phyloP scores from a whole-genome alignment of 2,797 vertebrate genomes.

The Oreortyx pictus region DNA sequence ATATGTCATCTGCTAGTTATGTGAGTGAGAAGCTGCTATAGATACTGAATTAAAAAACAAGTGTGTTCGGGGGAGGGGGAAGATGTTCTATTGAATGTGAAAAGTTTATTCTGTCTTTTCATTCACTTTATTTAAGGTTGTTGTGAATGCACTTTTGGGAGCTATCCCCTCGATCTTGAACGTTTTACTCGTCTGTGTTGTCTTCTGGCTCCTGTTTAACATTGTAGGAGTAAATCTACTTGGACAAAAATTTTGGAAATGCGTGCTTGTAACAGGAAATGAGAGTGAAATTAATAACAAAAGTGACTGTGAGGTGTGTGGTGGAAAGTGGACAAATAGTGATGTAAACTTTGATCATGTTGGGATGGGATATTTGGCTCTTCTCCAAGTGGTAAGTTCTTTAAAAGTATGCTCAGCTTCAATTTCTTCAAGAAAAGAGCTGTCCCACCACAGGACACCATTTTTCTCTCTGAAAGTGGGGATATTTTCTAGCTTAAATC shows the following conservation, averaged over 20 bases:
- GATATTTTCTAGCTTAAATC: not conserved
- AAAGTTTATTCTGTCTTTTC: not conserved
- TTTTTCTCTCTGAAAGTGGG: not conserved
- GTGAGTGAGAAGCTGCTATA: not conserved
- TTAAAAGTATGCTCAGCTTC: not conserved
- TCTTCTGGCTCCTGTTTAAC: constrained; percentile 83
- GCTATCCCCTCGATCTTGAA: constrained; percentile 82
- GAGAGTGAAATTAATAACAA: accelerated
- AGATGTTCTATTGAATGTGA: not conserved
- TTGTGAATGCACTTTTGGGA: constrained; percentile 79
- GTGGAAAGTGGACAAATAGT: constrained; percentile 31
- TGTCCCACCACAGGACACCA: not conserved
- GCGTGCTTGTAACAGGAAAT: not conserved
- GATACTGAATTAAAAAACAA: not conserved
- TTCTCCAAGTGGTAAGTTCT: constrained; percentile 80
- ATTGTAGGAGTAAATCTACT: constrained; percentile 77
- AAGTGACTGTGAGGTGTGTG: accelerated
- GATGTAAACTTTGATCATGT: constrained; percentile 80
- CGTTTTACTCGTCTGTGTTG: constrained; percentile 80
- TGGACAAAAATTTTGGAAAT: constrained; percentile 71
- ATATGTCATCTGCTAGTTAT: not conserved
- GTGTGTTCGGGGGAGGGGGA: not conserved
- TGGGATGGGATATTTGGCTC: constrained; percentile 78
- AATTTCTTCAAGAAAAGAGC: not conserved
- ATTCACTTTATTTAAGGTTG: constrained; percentile 70